Conservation (phyloP, 2,113 vertebrate genomes). For the Myotis brandtii region DNA sequence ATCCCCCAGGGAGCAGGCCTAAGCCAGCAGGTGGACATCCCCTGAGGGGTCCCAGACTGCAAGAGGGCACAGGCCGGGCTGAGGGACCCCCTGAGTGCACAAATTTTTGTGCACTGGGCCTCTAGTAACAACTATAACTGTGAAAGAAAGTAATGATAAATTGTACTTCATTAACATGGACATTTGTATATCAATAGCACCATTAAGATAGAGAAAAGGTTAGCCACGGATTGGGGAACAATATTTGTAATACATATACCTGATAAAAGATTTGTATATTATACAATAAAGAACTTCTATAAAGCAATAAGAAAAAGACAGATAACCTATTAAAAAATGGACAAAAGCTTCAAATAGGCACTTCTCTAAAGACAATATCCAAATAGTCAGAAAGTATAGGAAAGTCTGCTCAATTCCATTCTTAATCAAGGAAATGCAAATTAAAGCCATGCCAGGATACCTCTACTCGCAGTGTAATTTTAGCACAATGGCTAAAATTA, state of each 20-base stretch:
- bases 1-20: no score
- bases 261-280: not conserved
- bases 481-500: constrained; percentile 19
- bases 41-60: no score
- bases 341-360: not conserved
- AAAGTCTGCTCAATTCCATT: not conserved
- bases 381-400: not conserved
- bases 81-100: no score
- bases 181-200: not conserved
- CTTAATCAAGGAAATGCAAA: not conserved
- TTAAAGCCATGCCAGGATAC: not conserved
- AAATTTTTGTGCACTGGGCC: no score
- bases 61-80: no score
- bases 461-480: not conserved
- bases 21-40: no score
- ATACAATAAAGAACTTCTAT: not conserved
- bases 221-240: not conserved
- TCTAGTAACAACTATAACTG: not conserved
- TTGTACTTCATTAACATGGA: not conserved
- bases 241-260: not conserved
- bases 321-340: not conserved
- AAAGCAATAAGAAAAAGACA: not conserved
- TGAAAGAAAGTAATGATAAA: constrained; percentile 23
- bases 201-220: not conserved
- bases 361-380: not conserved